A percentile compares a stretch with the other conserved stretches of the same genome.
Conservation (phyloP, 37 sponge, comb jelly and placozoan genomes). For the Haliclona indistincta region DNA sequence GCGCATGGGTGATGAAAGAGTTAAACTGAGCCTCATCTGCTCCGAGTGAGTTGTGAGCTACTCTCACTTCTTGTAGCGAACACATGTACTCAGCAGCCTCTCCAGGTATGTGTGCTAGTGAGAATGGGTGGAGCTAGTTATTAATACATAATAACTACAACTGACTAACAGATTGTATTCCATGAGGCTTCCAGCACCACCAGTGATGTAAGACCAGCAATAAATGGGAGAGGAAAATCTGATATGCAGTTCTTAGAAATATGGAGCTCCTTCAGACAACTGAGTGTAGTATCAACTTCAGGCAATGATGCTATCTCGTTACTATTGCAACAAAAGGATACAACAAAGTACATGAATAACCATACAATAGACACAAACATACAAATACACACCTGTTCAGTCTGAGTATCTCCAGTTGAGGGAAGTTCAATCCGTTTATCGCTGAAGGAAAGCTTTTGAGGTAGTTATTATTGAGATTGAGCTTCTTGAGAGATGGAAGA, state of each 20-base stretch:
- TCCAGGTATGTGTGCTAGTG: conserved; percentile 16
- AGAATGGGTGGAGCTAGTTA: background rate
- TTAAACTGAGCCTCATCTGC: conserved; percentile 43
- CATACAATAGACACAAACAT: background rate
- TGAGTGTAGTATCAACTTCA: conserved; percentile 10
- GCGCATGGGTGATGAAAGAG: conserved; percentile 57
- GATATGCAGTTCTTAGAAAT: conserved; percentile 47
- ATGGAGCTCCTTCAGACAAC: conserved; percentile 33
- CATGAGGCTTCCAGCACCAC: conserved; percentile 50
- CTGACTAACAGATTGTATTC: conserved; percentile 54
- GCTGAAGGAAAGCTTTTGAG: conserved; percentile 30
- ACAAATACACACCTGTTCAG: conserved; percentile 17
- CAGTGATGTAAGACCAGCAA: conserved; percentile 38
- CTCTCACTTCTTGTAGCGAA: conserved; percentile 39
- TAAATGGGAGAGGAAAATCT: conserved; percentile 34
- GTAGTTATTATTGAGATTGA: conserved; percentile 50
- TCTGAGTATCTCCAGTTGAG: conserved; percentile 16
- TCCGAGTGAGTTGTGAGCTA: conserved; percentile 48
- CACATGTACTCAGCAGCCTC: conserved; percentile 54
- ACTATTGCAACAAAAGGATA: conserved; percentile 1
- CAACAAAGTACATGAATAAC: background rate
- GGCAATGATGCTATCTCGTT: conserved; percentile 50
- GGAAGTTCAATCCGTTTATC: conserved; percentile 22
- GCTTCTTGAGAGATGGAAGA: conserved; percentile 35
- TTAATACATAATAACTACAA: background rate